phyloP scores from a whole-genome alignment of 64 coral and sea anemone genomes.

The Astreopora myriophthalma region DNA sequence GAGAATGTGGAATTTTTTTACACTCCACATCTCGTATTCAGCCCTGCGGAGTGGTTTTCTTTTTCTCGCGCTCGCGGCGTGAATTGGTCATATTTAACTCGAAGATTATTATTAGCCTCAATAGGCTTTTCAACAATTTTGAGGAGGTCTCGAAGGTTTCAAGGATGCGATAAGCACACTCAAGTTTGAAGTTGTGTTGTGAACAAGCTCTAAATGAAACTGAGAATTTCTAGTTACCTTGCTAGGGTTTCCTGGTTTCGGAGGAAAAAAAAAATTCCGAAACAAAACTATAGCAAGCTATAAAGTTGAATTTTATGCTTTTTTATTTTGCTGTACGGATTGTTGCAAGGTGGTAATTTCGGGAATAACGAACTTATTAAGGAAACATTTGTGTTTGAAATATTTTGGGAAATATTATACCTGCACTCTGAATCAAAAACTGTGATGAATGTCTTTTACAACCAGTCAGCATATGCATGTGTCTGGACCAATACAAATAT shows the following conservation, averaged over 20 bases:
- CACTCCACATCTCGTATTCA: not conserved
- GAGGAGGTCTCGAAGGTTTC: too few species aligned
- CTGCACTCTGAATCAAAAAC: not conserved
- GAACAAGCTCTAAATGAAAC: not conserved
- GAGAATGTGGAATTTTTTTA: not conserved
- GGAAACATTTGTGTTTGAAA: not conserved
- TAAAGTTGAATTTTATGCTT: too few species aligned
- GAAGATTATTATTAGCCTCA: too few species aligned
- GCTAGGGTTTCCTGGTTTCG: not conserved
- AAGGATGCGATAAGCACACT: too few species aligned
- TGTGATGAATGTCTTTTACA: not conserved
- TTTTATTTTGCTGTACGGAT: too few species aligned
- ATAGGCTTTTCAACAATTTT: too few species aligned
- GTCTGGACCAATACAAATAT: too few species aligned
- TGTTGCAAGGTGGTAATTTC: too few species aligned
- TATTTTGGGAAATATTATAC: not conserved
- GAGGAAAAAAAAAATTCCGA: not conserved
- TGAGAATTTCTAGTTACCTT: not conserved
- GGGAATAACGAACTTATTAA: not conserved
- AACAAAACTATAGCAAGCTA: not conserved
- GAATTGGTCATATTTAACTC: too few species aligned
- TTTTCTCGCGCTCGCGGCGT: too few species aligned
- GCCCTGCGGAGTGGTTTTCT: too few species aligned
- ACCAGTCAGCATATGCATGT: not conserved
- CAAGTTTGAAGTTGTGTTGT: not conserved